A percentile compares a stretch with the other conserved stretches of the same genome.
Conservation (phyloP, 2,888 invertebrate species). For the Holacanthella duospinosa region DNA sequence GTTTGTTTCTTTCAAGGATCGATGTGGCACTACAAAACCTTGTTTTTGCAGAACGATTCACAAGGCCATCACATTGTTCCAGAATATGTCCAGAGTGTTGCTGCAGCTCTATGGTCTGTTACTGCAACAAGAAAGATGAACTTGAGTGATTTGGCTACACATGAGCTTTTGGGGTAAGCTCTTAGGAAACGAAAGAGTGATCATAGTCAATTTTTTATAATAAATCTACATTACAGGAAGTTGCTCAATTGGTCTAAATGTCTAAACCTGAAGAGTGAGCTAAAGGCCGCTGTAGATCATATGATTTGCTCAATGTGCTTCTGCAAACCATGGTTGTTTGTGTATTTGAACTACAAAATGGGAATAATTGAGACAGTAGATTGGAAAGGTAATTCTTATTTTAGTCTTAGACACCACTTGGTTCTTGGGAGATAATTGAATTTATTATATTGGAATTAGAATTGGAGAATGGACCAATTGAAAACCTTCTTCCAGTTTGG, state of each 20-base stretch:
- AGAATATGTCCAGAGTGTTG: constrained; percentile 45
- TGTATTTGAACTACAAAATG: constrained; percentile 59
- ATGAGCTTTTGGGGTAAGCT: constrained; percentile 59
- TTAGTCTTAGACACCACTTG: background rate
- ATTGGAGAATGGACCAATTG: constrained; percentile 13
- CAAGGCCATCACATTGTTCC: constrained; percentile 22
- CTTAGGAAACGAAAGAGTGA: too few relatives aligned
- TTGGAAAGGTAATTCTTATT: constrained; percentile 20
- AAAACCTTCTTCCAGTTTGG: constrained; percentile 25
- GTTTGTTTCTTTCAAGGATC: too few relatives aligned
- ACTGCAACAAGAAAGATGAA: constrained; percentile 52
- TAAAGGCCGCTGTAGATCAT: constrained; percentile 76
- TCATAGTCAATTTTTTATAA: constrained; percentile 1
- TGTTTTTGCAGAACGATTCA: background rate
- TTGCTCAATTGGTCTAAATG: constrained; percentile 65
- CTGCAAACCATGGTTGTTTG: constrained; percentile 67
- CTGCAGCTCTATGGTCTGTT: constrained; percentile 67
- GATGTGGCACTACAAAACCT: too few relatives aligned
- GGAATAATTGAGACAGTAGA: constrained; percentile 42
- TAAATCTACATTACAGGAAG: constrained; percentile 43
- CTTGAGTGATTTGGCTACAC: constrained; percentile 57
- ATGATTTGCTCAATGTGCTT: constrained; percentile 76
- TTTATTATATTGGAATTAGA: background rate
- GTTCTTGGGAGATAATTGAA: background rate
- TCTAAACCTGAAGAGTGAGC: constrained; percentile 57